phyloP scores from a whole-genome alignment of 2,888 invertebrate species.

The Andricus quercusramuli region DNA sequence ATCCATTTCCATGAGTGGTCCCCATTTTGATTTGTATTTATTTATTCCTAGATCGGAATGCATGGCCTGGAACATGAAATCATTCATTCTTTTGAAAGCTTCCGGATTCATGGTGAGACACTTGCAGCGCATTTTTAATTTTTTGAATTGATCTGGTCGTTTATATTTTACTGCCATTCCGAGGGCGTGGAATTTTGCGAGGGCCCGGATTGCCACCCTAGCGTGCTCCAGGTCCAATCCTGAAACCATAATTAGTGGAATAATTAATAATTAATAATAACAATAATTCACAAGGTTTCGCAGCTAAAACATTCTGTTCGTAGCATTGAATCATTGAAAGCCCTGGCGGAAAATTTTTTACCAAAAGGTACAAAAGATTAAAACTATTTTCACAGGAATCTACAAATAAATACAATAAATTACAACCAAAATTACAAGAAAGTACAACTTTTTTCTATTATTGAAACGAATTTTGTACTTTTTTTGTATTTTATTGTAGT shows the following conservation, averaged over 20 bases:
- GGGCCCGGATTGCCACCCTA: constrained; percentile 77
- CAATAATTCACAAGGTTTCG: too few relatives aligned
- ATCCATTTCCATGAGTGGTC: constrained; percentile 13
- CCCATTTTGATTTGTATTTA: constrained; percentile 42
- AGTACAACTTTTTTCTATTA: too few relatives aligned
- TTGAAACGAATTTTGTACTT: accelerated
- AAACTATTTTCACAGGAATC: too few relatives aligned
- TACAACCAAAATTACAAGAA: too few relatives aligned
- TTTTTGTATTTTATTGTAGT: too few relatives aligned
- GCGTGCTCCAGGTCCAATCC: constrained; percentile 80
- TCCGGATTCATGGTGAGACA: constrained; percentile 65
- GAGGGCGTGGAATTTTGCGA: constrained; percentile 82
- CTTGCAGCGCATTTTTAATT: constrained; percentile 68
- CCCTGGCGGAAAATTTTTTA: too few relatives aligned
- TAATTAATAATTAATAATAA: too few relatives aligned
- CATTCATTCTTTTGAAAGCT: constrained; percentile 61
- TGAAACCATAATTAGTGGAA: constrained; percentile 44
- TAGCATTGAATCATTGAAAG: too few relatives aligned
- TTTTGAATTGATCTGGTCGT: constrained; percentile 71
- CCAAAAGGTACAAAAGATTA: too few relatives aligned
- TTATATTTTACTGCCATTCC: constrained; percentile 80
- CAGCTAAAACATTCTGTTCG: too few relatives aligned
- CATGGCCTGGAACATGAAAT: constrained; percentile 47
- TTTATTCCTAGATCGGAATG: constrained; percentile 67
- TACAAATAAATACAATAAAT: too few relatives aligned